Percentiles rank a stretch among this genome's conserved stretches.
These are phyloP conservation scores for Atherinomorus stipes DNA, from an alignment of 2,113 vertebrate species.

Conservation along the genomic window DNA sequence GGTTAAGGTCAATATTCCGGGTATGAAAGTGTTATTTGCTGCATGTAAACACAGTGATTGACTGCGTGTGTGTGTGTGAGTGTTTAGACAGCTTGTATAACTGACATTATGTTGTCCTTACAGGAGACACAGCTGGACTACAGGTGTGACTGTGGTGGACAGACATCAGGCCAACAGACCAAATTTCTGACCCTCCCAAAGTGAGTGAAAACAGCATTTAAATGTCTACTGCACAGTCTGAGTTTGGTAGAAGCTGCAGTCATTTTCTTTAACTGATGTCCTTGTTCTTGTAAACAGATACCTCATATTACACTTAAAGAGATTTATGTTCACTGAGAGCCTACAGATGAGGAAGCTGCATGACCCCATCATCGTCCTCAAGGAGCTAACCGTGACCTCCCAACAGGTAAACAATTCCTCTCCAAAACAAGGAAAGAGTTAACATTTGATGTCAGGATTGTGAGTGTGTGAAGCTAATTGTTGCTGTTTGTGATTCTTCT, in stretches of 20 bases:
- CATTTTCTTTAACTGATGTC: too few relatives aligned
- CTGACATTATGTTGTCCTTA: not conserved
- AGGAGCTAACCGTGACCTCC: not conserved
- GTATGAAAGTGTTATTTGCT: too few relatives aligned
- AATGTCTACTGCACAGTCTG: not conserved
- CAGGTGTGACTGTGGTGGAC: not conserved
- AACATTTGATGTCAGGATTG: not conserved
- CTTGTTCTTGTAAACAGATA: too few relatives aligned
- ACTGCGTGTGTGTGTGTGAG: too few relatives aligned
- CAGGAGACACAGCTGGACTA: constrained; percentile 5
- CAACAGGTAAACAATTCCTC: not conserved
- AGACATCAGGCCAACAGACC: not conserved
- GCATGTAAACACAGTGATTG: too few relatives aligned
- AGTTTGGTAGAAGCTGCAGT: too few relatives aligned
- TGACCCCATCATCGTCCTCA: not conserved
- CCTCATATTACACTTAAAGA: not conserved
- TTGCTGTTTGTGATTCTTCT: not conserved
- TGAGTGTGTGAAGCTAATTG: not conserved
- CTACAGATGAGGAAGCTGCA: not conserved
- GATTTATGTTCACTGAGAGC: not conserved
- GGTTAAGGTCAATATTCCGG: too few relatives aligned
- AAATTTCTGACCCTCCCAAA: not conserved
- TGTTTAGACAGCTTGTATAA: not conserved
- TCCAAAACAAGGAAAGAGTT: not conserved
- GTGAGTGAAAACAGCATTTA: not conserved